These are phyloP conservation scores for Nestor notabilis DNA, from an alignment of 2,113 vertebrate species.

Conservation along the genomic window DNA sequence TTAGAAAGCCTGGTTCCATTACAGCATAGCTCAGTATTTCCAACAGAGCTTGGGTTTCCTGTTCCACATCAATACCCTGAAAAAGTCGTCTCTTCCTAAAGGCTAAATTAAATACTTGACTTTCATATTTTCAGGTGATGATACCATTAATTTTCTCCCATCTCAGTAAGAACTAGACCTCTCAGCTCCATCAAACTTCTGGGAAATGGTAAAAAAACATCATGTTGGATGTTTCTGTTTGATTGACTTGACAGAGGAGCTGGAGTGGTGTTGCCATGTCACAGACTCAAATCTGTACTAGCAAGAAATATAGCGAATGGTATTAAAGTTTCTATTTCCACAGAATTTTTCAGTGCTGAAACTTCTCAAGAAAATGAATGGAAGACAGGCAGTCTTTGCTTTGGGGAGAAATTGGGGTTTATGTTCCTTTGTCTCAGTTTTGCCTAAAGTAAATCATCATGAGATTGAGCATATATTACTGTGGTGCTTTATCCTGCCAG, in stretches of 20 bases:
- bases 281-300: too few relatives aligned
- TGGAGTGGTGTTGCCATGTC: not conserved
- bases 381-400: not conserved
- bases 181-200: not conserved
- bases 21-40: not conserved
- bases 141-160: too few relatives aligned
- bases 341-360: not conserved
- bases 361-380: not conserved
- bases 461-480: too few relatives aligned
- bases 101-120: not conserved
- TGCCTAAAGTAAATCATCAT: not conserved
- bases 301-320: rapidly evolving
- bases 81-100: not conserved
- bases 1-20: not conserved
- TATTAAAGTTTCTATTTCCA: not conserved
- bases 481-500: not conserved
- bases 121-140: not conserved
- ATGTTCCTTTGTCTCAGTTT: not conserved
- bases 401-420: not conserved
- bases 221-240: rapidly evolving
- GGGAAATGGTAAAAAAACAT: rapidly evolving
- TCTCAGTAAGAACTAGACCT: not conserved
- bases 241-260: not conserved
- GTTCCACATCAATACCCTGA: too few relatives aligned
- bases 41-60: not conserved